A percentile compares a stretch with the other conserved stretches of the same genome.
phyloP scores from a whole-genome alignment of 2,888 invertebrate species.

The Plusia festucae region DNA sequence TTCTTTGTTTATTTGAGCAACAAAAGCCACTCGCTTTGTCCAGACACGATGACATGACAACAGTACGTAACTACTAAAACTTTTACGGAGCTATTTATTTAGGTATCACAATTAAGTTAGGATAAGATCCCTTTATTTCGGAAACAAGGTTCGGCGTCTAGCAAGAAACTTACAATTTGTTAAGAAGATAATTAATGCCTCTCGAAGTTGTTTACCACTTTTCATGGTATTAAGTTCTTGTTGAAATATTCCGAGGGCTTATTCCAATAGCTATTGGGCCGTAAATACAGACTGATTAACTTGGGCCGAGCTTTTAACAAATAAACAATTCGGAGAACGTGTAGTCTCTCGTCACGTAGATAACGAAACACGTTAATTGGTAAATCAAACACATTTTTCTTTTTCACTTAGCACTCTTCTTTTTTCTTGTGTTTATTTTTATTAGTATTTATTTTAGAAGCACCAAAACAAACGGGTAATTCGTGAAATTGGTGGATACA shows the following conservation, averaged over 20 bases:
- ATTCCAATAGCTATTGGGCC: slow-evolving; percentile 10
- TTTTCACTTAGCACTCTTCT: no score
- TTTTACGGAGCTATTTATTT: slow-evolving; percentile 25
- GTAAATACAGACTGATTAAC: background rate
- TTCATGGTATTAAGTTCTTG: slow-evolving; percentile 23
- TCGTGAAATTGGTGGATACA: slow-evolving; percentile 21
- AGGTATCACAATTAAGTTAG: slow-evolving; percentile 37
- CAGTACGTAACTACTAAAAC: slow-evolving; percentile 9
- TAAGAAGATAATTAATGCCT: slow-evolving; percentile 36
- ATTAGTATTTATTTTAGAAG: no score
- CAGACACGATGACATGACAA: background rate
- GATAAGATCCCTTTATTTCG: slow-evolving; percentile 31
- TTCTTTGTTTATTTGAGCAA: slow-evolving; percentile 6
- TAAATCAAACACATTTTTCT: background rate
- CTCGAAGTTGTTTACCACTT: slow-evolving; percentile 38
- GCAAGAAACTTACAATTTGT: slow-evolving; percentile 28
- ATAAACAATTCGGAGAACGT: background rate
- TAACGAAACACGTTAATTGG: background rate
- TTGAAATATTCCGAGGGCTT: slow-evolving; percentile 30
- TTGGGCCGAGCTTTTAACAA: background rate
- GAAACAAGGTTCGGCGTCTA: slow-evolving; percentile 26
- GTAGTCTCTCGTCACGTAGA: background rate
- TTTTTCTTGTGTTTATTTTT: no score
- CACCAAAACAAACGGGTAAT: background rate
- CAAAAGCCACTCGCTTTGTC: slow-evolving; percentile 10